phyloP scores from a whole-genome alignment of 2,797 vertebrate species.

The Anguilla marmorata region DNA sequence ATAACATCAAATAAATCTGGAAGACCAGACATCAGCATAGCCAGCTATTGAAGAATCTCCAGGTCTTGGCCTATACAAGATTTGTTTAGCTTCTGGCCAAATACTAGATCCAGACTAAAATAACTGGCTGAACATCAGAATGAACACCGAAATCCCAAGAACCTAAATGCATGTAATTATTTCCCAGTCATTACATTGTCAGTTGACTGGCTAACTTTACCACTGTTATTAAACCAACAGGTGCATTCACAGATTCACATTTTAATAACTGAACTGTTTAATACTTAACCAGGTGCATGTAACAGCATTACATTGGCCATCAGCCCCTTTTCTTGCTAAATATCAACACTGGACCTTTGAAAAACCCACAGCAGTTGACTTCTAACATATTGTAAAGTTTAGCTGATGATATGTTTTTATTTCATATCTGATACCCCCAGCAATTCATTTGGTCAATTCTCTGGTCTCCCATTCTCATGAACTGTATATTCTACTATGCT shows the following conservation, averaged over 20 bases:
- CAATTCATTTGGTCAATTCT: too few species aligned
- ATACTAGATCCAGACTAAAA: background rate
- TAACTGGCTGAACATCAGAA: background rate
- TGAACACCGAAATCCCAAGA: background rate
- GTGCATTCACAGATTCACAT: background rate
- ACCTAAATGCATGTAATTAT: background rate
- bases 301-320: background rate
- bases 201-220: too few species aligned
- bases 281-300: background rate
- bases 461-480: too few species aligned
- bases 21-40: background rate
- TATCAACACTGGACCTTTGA: background rate
- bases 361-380: too few species aligned
- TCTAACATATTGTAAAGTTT: background rate
- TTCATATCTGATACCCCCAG: background rate
- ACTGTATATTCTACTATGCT: too few species aligned
- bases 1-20: background rate
- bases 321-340: background rate
- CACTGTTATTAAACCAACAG: background rate
- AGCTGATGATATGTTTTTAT: background rate
- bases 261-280: background rate
- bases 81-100: background rate
- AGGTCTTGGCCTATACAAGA: background rate
- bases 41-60: background rate
- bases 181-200: background rate